Evolutionary conservation across 2,888 invertebrate species (phyloP), one percentile per base, ranked within the genome.

Genomic region (Peribatodes rhomboidaria): DNA sequence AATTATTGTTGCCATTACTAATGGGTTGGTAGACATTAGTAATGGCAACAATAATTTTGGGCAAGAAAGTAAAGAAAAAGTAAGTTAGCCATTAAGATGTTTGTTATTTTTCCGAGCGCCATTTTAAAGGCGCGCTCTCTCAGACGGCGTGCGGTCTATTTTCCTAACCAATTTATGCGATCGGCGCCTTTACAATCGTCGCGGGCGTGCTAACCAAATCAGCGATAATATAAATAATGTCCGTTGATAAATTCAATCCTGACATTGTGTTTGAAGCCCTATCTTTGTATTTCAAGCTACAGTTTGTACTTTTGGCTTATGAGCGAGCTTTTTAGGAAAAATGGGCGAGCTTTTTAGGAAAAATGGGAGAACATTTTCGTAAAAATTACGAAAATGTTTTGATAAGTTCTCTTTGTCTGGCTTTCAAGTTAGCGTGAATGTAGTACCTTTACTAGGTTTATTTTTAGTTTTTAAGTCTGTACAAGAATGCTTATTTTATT

Each of bases 91-190:
- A n/a, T 13, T 13, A 35, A 13, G 11, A 35, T 35, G 50, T 35
- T 50, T 50, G 35, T 50, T 52, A 52, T 54, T 54, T 47, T 55
- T 10, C 31, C 18, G 10, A 75, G 81, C 79, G 70, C 61, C 79
- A 83, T 85, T 85, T 86, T 84, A 85, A 68, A 67, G 54, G 54
- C 75, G 65, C 62, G 73, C 73, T 73, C 68, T 75, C 20, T 73
- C 70, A 72, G 78, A 73, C 76, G 66, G 85, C 83, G 88, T 86
- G 90, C 87, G 90, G 89, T 88, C 89, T 73, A 76, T 83, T 85
- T 86, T 79, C 82, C 81, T 84, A 87, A 87, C 77, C 86, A 89
- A 90, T 92, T 90, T 90, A 91, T 89, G 83, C 69, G 80, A 70
- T 78, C 87, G 88, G 89, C 85, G 83, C 83, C 86, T 89, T 88